Evolutionary conservation across 2,888 invertebrate species (phyloP).

Genomic region (Sarcophaga variegata): DNA sequence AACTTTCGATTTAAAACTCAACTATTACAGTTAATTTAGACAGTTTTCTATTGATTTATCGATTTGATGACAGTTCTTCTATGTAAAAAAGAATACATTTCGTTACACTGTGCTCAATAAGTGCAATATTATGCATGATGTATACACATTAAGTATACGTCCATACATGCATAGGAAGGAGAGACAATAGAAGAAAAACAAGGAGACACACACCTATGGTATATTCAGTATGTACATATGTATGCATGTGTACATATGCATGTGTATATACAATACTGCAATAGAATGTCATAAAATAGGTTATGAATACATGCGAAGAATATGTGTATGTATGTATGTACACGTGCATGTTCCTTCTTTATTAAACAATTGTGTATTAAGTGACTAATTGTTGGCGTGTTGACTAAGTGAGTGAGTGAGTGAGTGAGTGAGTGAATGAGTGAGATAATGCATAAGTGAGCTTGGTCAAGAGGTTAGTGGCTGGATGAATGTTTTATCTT

Average conservation of each 20-base stretch:
- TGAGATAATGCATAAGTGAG: neutral
- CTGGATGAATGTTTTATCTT: neutral
- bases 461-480: constrained; percentile 5
- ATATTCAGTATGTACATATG: neutral
- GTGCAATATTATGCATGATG: neutral
- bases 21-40: too few relatives aligned
- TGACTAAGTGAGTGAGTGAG: neutral
- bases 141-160: too few relatives aligned
- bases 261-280: neutral
- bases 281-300: neutral
- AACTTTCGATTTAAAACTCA: too few relatives aligned
- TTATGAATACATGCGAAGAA: neutral
- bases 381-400: constrained; percentile 1
- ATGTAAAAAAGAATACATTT: neutral
- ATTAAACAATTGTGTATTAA: constrained; percentile 17
- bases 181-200: too few relatives aligned
- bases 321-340: neutral
- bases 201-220: neutral
- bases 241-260: neutral
- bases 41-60: too few relatives aligned
- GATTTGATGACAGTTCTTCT: too few relatives aligned
- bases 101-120: neutral
- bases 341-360: neutral
- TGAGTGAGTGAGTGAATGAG: neutral
- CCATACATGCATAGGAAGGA: too few relatives aligned